Conservation (phyloP, 2,113 vertebrate species). For the Pholis gunnellus region DNA sequence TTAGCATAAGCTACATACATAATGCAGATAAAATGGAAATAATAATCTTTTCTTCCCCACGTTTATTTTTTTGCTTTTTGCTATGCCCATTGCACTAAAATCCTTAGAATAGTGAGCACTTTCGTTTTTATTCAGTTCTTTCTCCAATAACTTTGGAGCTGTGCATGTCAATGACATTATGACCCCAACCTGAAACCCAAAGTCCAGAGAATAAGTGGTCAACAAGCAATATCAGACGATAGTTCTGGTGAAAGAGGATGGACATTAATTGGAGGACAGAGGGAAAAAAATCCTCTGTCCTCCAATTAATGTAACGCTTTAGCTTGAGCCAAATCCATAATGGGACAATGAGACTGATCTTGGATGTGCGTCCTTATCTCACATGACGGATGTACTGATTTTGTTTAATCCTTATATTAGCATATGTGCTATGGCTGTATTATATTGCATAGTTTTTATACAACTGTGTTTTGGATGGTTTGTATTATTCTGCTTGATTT, state of each 20-base stretch:
- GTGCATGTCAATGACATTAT: background rate
- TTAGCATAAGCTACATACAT: too few species aligned
- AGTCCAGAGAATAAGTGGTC: background rate
- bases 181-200: background rate
- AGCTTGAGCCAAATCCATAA: background rate
- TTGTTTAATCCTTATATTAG: too few species aligned
- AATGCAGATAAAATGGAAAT: too few species aligned
- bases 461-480: too few species aligned
- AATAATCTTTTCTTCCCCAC: too few species aligned
- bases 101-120: background rate
- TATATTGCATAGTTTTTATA: too few species aligned
- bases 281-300: too few species aligned
- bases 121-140: background rate
- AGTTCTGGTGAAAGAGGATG: background rate
- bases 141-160: background rate
- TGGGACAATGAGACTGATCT: background rate
- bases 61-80: background rate
- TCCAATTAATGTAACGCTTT: too few species aligned
- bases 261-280: background rate
- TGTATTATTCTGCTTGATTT: too few species aligned
- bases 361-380: background rate
- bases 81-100: background rate
- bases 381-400: too few species aligned
- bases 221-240: background rate
- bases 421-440: too few species aligned